Evolutionary conservation across 2,888 invertebrate species (phyloP).

Genomic region (Cephus rjabovi): DNA sequence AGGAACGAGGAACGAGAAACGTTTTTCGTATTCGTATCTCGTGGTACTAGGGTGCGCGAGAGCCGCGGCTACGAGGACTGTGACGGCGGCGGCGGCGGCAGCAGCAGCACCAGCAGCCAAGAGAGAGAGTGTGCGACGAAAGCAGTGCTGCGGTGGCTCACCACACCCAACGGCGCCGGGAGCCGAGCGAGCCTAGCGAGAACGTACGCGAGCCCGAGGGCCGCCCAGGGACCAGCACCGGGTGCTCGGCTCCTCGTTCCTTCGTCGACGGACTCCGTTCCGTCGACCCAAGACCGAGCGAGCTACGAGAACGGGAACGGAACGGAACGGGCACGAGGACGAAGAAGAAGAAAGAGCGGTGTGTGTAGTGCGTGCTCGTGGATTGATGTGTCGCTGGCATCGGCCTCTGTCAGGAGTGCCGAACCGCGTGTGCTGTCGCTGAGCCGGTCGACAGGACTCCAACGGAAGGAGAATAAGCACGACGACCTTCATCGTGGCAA

Average conservation of each 20-base stretch:
- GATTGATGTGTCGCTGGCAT: constrained; percentile 48
- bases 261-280: not conserved
- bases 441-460: constrained; percentile 4
- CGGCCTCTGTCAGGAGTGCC: constrained; percentile 45
- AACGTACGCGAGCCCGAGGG: constrained; percentile 28
- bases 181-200: constrained; percentile 38
- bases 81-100: not conserved
- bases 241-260: constrained; percentile 27
- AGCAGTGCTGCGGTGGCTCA: constrained; percentile 55
- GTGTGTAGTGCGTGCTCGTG: constrained; percentile 6
- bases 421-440: constrained; percentile 35
- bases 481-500: constrained; percentile 29
- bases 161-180: constrained; percentile 64
- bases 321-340: constrained; percentile 1
- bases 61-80: not conserved
- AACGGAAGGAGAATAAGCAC: constrained; percentile 37
- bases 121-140: constrained; percentile 23
- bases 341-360: constrained; percentile 7
- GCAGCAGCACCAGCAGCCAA: constrained; percentile 9
- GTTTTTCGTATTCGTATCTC: not conserved
- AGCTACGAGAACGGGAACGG: constrained; percentile 2
- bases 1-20: not conserved
- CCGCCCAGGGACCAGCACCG: constrained; percentile 19
- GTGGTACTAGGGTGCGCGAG: not conserved
- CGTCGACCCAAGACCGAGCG: not conserved